Percentiles rank a stretch among this genome's conserved stretches.
Evolutionary conservation across 2,888 invertebrate species (phyloP).

Genomic region (Unio delphinus): DNA sequence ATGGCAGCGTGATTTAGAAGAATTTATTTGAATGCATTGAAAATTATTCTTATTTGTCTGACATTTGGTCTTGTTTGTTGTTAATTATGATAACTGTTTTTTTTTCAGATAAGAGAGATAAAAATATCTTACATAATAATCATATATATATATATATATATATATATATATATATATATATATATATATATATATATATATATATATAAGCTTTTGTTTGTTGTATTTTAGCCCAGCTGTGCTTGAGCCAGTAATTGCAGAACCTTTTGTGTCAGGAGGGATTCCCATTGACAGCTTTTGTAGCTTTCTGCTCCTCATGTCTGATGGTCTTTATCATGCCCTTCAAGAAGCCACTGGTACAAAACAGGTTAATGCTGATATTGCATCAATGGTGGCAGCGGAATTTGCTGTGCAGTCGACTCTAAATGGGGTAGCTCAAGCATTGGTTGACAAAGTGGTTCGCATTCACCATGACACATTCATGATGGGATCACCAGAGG

Average conservation of each 20-base stretch:
- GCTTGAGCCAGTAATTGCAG: conserved; percentile 86
- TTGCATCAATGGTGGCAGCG: conserved; percentile 65
- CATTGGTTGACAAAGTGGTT: conserved; percentile 87
- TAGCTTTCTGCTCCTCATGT: conserved; percentile 87
- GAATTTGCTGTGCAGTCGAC: conserved; percentile 84
- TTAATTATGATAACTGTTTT: no score
- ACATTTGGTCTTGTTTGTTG: no score
- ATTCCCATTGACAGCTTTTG: conserved; percentile 84
- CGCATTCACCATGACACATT: conserved; percentile 86
- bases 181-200: no score
- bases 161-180: no score
- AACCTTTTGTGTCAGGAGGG: conserved; percentile 85
- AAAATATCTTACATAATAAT: no score
- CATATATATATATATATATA: no score
- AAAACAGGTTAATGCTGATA: conserved; percentile 78
- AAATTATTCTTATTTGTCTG: no score
- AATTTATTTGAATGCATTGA: no score
- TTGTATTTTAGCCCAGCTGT: conserved; percentile 74
- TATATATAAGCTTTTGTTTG: conserved; percentile 5
- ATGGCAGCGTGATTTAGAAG: no score
- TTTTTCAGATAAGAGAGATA: no score
- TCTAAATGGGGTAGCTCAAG: conserved; percentile 86
- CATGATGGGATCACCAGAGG: conserved; percentile 72
- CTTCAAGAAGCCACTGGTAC: conserved; percentile 84
- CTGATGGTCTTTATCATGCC: conserved; percentile 87